Base-by-base conservation (phyloP, 2,888 invertebrate genomes). In the Oxyscelio sp. region DNA sequence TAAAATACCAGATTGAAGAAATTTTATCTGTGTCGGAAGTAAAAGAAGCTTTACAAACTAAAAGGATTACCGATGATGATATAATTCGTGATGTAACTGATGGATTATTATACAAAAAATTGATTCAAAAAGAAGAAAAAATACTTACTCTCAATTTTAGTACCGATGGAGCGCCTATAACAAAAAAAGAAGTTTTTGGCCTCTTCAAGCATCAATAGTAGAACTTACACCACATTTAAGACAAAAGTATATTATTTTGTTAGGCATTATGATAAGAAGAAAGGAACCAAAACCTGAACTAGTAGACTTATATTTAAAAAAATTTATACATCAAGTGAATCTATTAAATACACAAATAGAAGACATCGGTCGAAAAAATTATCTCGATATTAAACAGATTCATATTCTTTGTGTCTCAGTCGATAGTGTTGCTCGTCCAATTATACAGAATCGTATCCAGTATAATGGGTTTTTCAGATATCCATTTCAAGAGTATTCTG, bases 361-460 rank as follows among this genome's bases (percentile, higher is more conserved):
- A n/a, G n/a, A n/a, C n/a, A n/a, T n/a, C n/a, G n/a, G n/a, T n/a
- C n/a, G n/a, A n/a, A n/a, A n/a, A n/a, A n/a, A n/a, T n/a, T n/a
- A n/a, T n/a, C n/a, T 22, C 2, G 27, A 40, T 21, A 43, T 56
- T 15, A 38, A 21, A 22, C 4, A 22, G n/a, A n/a, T n/a, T n/a
- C n/a, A n/a, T n/a, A n/a, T n/a, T n/a, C n/a, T n/a, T n/a, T n/a
- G n/a, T n/a, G n/a, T n/a, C n/a, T n/a, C n/a, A n/a, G n/a, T n/a
- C n/a, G n/a, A n/a, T n/a, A 19, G 19, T 24, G 73, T 74, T 24
- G 73, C 73, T 5, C 63, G 82, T 0, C 71, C 79, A 9, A 43
- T 85, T n/a, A 31, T 82, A 11, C 82, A 85, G 43, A 83, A 85
- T 61, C 48, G 83, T 4, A 40, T 79, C 0, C 73, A 75, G 56